phyloP scores from a whole-genome alignment of 2,888 invertebrate genomes.

The Limnephilus rhombicus region DNA sequence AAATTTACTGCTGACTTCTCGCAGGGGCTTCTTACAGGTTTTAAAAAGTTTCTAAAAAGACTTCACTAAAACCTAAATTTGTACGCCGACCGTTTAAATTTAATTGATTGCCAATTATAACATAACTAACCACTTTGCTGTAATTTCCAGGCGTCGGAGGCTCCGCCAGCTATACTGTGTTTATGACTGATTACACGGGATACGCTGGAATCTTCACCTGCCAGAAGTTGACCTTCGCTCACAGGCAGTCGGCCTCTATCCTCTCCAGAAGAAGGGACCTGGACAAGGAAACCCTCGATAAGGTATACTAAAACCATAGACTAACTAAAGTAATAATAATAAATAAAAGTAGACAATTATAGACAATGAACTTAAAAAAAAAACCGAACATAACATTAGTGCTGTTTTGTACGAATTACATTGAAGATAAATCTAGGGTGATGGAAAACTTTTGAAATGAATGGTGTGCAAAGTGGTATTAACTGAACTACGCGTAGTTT shows the following conservation, averaged over 20 bases:
- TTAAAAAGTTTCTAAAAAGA: too few species aligned
- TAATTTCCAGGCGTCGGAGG: constrained; percentile 82
- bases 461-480: too few species aligned
- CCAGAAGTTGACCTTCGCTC: constrained; percentile 85
- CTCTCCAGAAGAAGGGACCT: constrained; percentile 85
- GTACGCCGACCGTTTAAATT: too few species aligned
- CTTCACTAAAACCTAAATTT: too few species aligned
- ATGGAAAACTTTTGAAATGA: too few species aligned
- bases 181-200: constrained; percentile 85
- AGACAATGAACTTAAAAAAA: neutral
- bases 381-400: too few species aligned
- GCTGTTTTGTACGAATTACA: too few species aligned
- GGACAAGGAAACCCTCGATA: constrained; percentile 84
- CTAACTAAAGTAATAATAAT: neutral
- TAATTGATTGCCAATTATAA: too few species aligned
- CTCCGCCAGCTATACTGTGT: constrained; percentile 84
- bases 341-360: neutral
- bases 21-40: too few species aligned
- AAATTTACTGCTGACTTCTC: too few species aligned
- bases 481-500: too few species aligned
- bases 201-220: constrained; percentile 90
- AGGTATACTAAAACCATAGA: constrained; percentile 73
- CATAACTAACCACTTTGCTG: neutral
- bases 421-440: too few species aligned
- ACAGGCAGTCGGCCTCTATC: constrained; percentile 88